Percentiles rank a stretch among this genome's conserved stretches.
These are phyloP conservation scores for Atta colombica DNA, from an alignment of 1,140 invertebrate genomes.

Conservation along the genomic window DNA sequence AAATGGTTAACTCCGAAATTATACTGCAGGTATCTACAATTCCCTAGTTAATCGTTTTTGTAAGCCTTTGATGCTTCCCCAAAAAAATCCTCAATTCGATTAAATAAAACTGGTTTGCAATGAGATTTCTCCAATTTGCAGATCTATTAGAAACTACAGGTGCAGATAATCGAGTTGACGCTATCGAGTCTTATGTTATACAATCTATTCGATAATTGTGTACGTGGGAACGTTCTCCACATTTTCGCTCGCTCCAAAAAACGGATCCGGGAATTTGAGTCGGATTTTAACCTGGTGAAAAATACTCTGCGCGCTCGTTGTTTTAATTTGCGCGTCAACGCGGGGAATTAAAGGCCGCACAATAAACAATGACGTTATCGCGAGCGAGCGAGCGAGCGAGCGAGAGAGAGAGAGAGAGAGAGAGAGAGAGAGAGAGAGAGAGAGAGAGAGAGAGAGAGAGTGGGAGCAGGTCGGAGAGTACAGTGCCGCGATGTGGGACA, in stretches of 20 bases:
- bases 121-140: conserved; percentile 9
- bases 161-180: not conserved
- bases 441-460: conserved; percentile 28
- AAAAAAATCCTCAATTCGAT: not conserved
- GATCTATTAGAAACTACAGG: not conserved
- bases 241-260: not conserved
- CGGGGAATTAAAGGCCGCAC: not conserved
- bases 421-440: not conserved
- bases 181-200: not conserved
- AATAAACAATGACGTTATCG: conserved; percentile 6
- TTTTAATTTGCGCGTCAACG: not conserved
- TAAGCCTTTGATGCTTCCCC: not conserved
- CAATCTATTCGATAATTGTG: not conserved
- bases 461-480: conserved; percentile 40
- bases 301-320: not conserved
- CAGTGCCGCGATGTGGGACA: conserved; percentile 63
- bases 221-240: not conserved
- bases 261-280: too few species aligned
- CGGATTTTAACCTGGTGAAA: not conserved
- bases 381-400: not conserved
- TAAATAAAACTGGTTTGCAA: conserved; percentile 9
- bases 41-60: too few species aligned
- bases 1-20: too few species aligned
- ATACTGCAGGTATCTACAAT: too few species aligned
- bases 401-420: conserved; percentile 10